Base-by-base conservation (phyloP, 2,113 vertebrate species). In the Labeo rohita region DNA sequence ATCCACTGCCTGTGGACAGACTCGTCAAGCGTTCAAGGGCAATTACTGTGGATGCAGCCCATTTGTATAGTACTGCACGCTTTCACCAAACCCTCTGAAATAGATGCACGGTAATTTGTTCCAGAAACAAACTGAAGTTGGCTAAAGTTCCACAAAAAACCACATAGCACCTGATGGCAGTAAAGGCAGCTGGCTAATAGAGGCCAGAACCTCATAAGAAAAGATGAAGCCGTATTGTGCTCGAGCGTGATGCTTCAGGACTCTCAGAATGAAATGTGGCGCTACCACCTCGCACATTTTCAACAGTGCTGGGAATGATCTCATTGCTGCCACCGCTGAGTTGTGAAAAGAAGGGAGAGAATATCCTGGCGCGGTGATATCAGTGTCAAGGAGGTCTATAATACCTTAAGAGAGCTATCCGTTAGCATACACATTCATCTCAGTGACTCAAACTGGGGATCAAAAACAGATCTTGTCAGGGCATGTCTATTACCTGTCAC, bases 201-300 rank as follows among this genome's bases (percentile, higher is more conserved):
- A 80, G 77, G 77, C 77, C 77, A 61, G 34, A 80, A 80, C 77
- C 77, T 80, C 9, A 39, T 21, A 72, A 9, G 28, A 79, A 43
- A 28, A 79, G 10, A 59, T n/a, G 59, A 45, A 63, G 78, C 59
- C 4, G n/a, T 5, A n/a, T 47, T 80, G 78, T 65, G 56, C 36
- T 45, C 11, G 8, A 10, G 11, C 6, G 8, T 10, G 78, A 47
- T 80, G 56, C n/a, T 65, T 45, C 4, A 23, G 18, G 39, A 80
- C 34, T 78, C 75, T 78, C 16, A 11, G 56, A 61, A 63, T n/a
- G 39, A 63, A 45, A 80, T 80, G 36, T 61, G 54, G 10, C 1
- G 21, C 36, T 61, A 45, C 54, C 36, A n/a, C 28, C 18, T 21
- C 15, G 18, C 6, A 79, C 54, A 61, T 78, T 8, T 54, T 59